Percentiles rank a stretch among this genome's conserved stretches.
These are phyloP conservation scores for Trichechus manatus DNA, from an alignment of 2,113 vertebrate genomes.

Conservation along the genomic window DNA sequence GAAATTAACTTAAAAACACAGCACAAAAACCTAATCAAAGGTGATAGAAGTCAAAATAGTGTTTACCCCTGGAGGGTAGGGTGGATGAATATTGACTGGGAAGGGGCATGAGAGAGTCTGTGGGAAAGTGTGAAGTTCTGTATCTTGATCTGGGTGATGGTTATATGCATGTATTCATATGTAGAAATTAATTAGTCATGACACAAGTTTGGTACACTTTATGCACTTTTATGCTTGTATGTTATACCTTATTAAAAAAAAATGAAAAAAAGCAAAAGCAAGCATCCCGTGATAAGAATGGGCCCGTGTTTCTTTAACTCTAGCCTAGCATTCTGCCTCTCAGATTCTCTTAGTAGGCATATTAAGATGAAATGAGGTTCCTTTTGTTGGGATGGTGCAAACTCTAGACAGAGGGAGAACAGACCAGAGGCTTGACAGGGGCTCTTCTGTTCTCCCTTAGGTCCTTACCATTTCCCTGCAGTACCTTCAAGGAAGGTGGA, in stretches of 20 bases:
- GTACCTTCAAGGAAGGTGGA: neutral
- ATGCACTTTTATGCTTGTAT: neutral
- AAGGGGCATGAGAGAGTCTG: neutral
- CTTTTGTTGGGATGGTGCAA: neutral
- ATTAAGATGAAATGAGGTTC: neutral
- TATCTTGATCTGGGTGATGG: neutral
- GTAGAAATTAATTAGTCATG: neutral
- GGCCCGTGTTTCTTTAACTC: neutral
- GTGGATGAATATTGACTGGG: neutral
- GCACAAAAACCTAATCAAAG: neutral
- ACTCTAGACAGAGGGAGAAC: neutral
- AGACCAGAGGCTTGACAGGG: neutral
- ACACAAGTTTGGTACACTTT: neutral
- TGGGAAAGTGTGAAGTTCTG: accelerated
- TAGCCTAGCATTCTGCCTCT: neutral
- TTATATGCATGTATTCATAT: neutral
- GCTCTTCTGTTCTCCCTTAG: neutral
- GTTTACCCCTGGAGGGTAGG: neutral
- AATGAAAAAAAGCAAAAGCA: neutral
- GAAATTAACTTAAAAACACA: slow-evolving; percentile 20
- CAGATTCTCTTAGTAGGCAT: neutral
- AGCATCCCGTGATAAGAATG: neutral
- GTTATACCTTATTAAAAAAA: neutral
- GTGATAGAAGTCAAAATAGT: neutral
- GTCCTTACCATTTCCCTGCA: neutral